Percentiles rank a stretch among this genome's conserved stretches.
Evolutionary conservation across 2,113 vertebrate genomes (phyloP).

Genomic region (Protobothrops flavoviridis): DNA sequence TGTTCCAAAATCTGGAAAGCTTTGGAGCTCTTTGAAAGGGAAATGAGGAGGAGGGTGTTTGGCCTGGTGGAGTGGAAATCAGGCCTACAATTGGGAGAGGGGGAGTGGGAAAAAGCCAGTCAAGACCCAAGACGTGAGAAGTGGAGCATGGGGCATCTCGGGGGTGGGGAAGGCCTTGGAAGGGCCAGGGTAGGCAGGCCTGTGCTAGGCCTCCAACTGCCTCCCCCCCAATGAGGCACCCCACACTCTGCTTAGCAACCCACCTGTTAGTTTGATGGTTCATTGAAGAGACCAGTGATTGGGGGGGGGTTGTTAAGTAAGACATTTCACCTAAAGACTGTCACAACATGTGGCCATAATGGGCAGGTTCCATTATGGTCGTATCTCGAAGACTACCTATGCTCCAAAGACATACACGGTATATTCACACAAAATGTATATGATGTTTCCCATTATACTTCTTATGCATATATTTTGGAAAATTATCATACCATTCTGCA

Average conservation of each 20-base stretch:
- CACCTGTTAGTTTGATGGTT: not conserved
- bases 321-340: not conserved
- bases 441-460: not conserved
- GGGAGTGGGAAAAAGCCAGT: not conserved
- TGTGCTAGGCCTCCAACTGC: not conserved
- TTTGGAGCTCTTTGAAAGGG: not conserved
- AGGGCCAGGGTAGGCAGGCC: not conserved
- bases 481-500: not conserved
- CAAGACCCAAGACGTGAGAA: not conserved
- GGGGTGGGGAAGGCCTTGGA: not conserved
- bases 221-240: not conserved
- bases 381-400: not conserved
- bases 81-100: not conserved
- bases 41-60: not conserved
- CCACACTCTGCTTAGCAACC: not conserved
- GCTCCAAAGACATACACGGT: not conserved
- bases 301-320: not conserved
- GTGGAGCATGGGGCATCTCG: not conserved
- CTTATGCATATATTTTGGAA: not conserved
- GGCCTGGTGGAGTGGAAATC: not conserved
- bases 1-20: not conserved
- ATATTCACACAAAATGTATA: not conserved
- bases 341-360: not conserved
- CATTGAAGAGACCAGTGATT: not conserved
- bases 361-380: not conserved